These are phyloP conservation scores for Vesta saturnalis DNA, from an alignment of 2,888 invertebrate genomes.

Conservation along the genomic window DNA sequence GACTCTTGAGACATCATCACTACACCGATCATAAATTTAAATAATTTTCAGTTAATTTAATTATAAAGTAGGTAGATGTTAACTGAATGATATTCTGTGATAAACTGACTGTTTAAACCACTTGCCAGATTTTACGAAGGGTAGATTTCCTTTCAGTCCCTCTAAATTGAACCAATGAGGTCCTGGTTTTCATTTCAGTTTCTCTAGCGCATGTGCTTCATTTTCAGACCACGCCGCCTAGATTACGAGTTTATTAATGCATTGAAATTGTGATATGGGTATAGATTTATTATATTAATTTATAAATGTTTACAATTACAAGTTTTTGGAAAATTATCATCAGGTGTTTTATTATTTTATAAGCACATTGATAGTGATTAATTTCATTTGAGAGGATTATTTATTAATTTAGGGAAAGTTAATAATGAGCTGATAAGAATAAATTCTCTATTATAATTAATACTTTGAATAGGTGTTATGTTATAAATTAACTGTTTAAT, in stretches of 20 bases:
- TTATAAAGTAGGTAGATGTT: slow-evolving; percentile 14
- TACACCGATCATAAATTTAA: slow-evolving; percentile 13
- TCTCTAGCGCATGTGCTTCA: slow-evolving; percentile 49
- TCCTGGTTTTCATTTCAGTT: slow-evolving; percentile 21
- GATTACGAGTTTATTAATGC: slow-evolving; percentile 49
- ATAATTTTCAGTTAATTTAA: not conserved
- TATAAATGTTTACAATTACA: slow-evolving; percentile 52
- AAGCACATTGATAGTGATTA: slow-evolving; percentile 48
- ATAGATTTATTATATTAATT: slow-evolving; percentile 47
- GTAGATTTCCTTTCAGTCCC: slow-evolving; percentile 36
- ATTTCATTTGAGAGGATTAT: slow-evolving; percentile 49
- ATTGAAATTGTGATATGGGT: slow-evolving; percentile 49
- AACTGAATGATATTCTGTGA: slow-evolving; percentile 32
- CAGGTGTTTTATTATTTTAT: slow-evolving; percentile 44
- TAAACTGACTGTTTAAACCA: slow-evolving; percentile 51
- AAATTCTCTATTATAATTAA: not conserved
- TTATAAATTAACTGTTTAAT: slow-evolving; percentile 12
- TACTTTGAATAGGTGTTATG: not conserved
- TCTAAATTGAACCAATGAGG: slow-evolving; percentile 31
- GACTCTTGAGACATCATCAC: slow-evolving; percentile 51
- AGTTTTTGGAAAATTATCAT: slow-evolving; percentile 51
- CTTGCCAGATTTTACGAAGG: slow-evolving; percentile 46
- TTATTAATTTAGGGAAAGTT: slow-evolving; percentile 43
- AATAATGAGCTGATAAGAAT: slow-evolving; percentile 23
- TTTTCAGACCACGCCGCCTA: slow-evolving; percentile 55